Conservation (phyloP, 2,888 invertebrate species). For the Conomelus anceps region DNA sequence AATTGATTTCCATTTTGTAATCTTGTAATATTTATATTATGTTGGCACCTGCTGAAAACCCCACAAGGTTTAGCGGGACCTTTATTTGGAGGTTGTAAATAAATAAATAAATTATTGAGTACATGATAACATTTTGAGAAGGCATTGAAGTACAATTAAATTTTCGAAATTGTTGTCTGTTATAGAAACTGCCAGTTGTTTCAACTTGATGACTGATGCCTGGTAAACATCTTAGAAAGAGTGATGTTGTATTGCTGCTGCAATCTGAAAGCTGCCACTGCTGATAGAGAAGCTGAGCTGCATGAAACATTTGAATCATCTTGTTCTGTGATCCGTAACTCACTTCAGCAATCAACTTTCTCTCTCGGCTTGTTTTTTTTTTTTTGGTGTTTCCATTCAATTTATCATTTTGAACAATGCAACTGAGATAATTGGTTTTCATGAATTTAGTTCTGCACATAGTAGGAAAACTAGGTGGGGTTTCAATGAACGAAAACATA, state of each 20-base stretch:
- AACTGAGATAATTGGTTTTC: background rate
- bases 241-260: background rate
- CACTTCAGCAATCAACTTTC: background rate
- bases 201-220: background rate
- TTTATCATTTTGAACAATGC: background rate
- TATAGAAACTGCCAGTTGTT: background rate
- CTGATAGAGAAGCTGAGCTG: too few species aligned
- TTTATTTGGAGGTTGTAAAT: too few species aligned
- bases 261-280: background rate
- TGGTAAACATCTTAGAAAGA: background rate
- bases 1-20: too few species aligned
- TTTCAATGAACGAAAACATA: too few species aligned
- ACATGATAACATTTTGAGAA: background rate
- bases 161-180: background rate
- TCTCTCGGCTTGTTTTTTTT: background rate
- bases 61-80: too few species aligned
- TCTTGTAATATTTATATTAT: too few species aligned
- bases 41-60: too few species aligned
- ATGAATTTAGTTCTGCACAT: background rate
- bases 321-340: background rate
- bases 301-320: background rate
- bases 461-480: background rate
- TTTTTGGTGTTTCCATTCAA: background rate
- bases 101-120: too few species aligned
- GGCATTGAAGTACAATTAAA: background rate